These are phyloP conservation scores for Corythaixoides concolor DNA, from an alignment of 2,113 vertebrate species.

Conservation along the genomic window DNA sequence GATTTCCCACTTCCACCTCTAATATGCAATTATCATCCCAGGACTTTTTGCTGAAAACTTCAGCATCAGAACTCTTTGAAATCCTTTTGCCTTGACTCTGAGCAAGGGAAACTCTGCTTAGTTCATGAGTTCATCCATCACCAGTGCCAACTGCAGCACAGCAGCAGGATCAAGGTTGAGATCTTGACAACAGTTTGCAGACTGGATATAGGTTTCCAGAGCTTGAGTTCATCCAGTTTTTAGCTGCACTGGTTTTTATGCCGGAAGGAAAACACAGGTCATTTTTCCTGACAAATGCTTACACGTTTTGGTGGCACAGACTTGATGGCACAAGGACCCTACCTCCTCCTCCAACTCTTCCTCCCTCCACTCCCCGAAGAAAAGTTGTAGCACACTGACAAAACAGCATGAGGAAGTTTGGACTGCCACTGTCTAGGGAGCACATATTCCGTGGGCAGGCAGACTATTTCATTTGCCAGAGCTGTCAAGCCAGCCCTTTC, in stretches of 20 bases:
- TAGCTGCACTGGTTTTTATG: background rate
- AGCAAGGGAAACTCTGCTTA: background rate
- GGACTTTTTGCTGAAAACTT: background rate
- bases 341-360: background rate
- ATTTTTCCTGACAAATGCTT: background rate
- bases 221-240: background rate
- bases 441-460: slow-evolving; percentile 56
- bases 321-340: background rate
- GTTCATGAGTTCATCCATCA: background rate
- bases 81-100: background rate
- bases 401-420: slow-evolving; percentile 53
- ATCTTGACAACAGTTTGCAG: background rate
- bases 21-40: background rate
- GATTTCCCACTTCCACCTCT: background rate
- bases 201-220: background rate
- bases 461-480: slow-evolving; percentile 60
- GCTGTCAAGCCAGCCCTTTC: slow-evolving; percentile 53
- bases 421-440: slow-evolving; percentile 53
- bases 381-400: background rate
- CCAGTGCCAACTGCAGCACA: background rate
- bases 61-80: background rate
- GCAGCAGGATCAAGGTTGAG: background rate
- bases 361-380: background rate
- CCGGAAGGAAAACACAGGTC: background rate
- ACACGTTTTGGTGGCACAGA: background rate